phyloP scores from a whole-genome alignment of 2,888 invertebrate genomes.

The Tribolium freemani region DNA sequence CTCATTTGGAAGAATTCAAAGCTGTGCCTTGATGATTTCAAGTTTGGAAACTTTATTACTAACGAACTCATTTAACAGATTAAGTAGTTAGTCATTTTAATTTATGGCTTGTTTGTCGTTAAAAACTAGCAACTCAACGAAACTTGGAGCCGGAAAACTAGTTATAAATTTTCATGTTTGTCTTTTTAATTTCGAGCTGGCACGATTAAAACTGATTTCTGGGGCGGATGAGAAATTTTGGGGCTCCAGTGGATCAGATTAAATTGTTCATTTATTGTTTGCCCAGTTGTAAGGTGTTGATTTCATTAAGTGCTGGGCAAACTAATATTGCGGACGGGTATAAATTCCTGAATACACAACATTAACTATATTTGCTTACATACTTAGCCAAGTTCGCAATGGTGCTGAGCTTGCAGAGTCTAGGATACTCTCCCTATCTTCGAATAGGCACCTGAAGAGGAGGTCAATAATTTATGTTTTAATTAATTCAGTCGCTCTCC shows the following conservation, averaged over 20 bases:
- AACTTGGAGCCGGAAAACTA: slow-evolving; percentile 18
- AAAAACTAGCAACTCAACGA: slow-evolving; percentile 35
- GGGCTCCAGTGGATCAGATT: slow-evolving; percentile 46
- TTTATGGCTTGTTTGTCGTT: slow-evolving; percentile 41
- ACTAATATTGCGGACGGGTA: slow-evolving; percentile 63
- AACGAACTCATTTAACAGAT: slow-evolving; percentile 57
- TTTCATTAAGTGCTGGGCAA: slow-evolving; percentile 66
- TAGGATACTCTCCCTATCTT: slow-evolving; percentile 4
- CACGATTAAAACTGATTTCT: slow-evolving; percentile 20
- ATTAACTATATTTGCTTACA: slow-evolving; percentile 64
- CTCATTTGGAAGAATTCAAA: slow-evolving; percentile 56
- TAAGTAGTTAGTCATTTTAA: slow-evolving; percentile 48
- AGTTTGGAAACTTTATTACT: slow-evolving; percentile 58
- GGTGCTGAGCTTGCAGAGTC: slow-evolving; percentile 39
- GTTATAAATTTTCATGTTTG: slow-evolving; percentile 12
- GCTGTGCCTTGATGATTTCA: slow-evolving; percentile 57
- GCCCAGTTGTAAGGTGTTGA: slow-evolving; percentile 62
- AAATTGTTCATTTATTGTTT: slow-evolving; percentile 60
- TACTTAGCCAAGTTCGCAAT: slow-evolving; percentile 52
- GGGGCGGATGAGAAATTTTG: background rate
- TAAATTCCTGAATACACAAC: slow-evolving; percentile 65
- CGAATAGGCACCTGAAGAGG: background rate
- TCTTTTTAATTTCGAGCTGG: slow-evolving; percentile 14
- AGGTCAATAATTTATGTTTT: slow-evolving; percentile 26
- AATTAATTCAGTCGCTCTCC: slow-evolving; percentile 24